A percentile compares a stretch with the other conserved stretches of the same genome.
Conservation (phyloP, 2,113 vertebrate species). For the Catagonus wagneri region DNA sequence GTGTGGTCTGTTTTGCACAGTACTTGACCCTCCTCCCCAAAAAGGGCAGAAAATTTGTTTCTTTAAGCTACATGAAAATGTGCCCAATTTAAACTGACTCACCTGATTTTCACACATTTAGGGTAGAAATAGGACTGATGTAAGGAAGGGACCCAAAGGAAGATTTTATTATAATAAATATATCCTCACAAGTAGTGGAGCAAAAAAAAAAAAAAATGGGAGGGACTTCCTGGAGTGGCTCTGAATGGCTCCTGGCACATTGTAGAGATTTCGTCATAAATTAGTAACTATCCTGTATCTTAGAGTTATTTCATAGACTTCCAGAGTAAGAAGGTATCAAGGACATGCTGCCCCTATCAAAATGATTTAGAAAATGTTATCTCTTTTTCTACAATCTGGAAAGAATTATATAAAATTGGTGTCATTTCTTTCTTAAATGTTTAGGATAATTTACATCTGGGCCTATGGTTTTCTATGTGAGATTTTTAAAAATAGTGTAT, state of each 20-base stretch:
- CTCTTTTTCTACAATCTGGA: background rate
- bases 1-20: background rate
- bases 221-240: background rate
- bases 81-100: background rate
- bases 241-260: background rate
- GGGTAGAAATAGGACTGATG: background rate
- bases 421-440: conserved; percentile 19
- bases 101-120: background rate
- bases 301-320: background rate
- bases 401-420: background rate
- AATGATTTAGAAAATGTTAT: background rate
- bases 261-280: background rate
- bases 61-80: background rate
- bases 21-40: background rate
- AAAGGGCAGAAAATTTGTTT: background rate
- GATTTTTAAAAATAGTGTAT: background rate
- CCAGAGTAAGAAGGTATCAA: background rate
- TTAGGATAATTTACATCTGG: background rate
- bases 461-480: background rate
- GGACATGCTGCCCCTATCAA: background rate
- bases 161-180: background rate
- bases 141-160: background rate
- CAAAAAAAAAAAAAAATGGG: background rate
- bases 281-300: background rate
- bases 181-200: background rate